Base-by-base conservation (phyloP, 2,797 vertebrate species). In the Brachyalestes nurse region DNA sequence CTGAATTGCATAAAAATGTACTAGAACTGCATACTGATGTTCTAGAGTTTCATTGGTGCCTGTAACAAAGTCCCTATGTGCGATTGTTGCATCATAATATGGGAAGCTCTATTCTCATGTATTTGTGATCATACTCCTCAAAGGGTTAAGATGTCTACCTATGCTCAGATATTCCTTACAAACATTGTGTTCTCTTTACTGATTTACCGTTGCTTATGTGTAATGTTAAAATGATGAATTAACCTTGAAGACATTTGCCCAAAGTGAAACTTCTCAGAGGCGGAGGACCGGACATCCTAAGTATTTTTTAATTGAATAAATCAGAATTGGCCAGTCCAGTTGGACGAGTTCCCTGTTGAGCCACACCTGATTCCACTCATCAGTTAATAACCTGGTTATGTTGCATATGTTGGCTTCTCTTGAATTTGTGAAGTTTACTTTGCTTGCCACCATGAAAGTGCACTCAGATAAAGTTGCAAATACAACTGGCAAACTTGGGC, bases 61-160 rank as follows among this genome's bases (percentile, higher is more conserved):
- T n/a, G n/a, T n/a, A n/a, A n/a, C n/a, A n/a, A n/a, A n/a, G n/a
- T n/a, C n/a, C n/a, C n/a, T n/a, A n/a, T n/a, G n/a, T n/a, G n/a
- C n/a, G n/a, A n/a, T n/a, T n/a, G n/a, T n/a, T n/a, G n/a, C n/a
- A n/a, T n/a, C n/a, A n/a, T n/a, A n/a, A n/a, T n/a, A n/a, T n/a
- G n/a, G n/a, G n/a, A n/a, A n/a, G n/a, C n/a, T n/a, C n/a, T n/a
- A n/a, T n/a, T n/a, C n/a, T n/a, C n/a, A n/a, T n/a, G n/a, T n/a
- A n/a, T n/a, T n/a, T n/a, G n/a, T n/a, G n/a, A n/a, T n/a, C n/a
- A n/a, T n/a, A n/a, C n/a, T n/a, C n/a, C n/a, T n/a, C n/a, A n/a
- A n/a, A n/a, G n/a, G n/a, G n/a, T n/a, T n/a, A 55, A 75, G 42
- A 64, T 45, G 65, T 73, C 81, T 70, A 19, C 23, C 38, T 49